A percentile compares a stretch with the other conserved stretches of the same genome.
Conservation (phyloP, 1,140 invertebrate species). For the Chrysomallon squamiferum region DNA sequence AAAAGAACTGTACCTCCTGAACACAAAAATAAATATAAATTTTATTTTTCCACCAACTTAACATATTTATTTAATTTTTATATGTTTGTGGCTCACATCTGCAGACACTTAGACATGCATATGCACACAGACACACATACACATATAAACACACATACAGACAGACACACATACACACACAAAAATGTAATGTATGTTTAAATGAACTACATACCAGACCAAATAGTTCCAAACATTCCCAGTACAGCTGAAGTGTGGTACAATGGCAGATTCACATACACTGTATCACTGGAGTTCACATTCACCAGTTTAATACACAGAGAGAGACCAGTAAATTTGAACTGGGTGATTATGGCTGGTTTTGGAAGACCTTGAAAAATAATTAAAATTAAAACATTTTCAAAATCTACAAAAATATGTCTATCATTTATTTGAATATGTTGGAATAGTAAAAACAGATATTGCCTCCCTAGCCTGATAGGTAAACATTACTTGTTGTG, state of each 20-base stretch:
- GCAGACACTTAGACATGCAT: no score
- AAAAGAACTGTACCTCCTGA: constrained; percentile 51
- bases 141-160: no score
- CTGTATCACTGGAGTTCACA: neutral
- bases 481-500: neutral
- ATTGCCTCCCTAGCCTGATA: neutral
- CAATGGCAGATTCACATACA: neutral
- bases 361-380: constrained; percentile 1
- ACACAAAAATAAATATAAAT: constrained; percentile 2
- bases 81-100: no score
- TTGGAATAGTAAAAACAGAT: no score
- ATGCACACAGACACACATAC: no score
- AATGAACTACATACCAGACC: no score
- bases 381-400: neutral
- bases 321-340: neutral
- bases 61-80: no score
- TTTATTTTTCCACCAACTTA: no score
- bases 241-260: neutral
- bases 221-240: no score
- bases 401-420: neutral
- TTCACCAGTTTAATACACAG: neutral
- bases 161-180: no score
- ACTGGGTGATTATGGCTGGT: neutral
- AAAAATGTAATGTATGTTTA: no score
- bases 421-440: neutral